Evolutionary conservation across 2,113 vertebrate species (phyloP).

Genomic region (Illadopsis cleaveri): DNA sequence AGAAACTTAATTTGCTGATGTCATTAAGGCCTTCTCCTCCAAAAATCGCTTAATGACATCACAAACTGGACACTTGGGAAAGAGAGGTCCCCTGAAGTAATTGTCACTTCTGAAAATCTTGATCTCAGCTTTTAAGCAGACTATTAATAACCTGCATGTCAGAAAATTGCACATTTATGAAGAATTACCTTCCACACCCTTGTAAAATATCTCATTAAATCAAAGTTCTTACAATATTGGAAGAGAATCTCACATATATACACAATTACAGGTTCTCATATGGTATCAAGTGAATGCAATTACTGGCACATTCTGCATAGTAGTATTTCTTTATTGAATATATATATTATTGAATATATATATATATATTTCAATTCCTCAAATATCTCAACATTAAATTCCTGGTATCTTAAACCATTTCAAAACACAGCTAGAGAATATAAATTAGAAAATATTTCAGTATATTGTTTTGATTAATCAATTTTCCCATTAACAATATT

Average conservation of each 20-base stretch:
- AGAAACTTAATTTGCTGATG: not conserved
- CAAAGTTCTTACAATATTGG: not conserved
- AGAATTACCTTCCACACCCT: not conserved
- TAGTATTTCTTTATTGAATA: not conserved
- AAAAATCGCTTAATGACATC: not conserved
- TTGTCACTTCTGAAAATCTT: not conserved
- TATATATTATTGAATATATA: not conserved
- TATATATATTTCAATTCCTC: not conserved
- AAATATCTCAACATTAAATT: not conserved
- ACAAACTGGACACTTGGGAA: not conserved
- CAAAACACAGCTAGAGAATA: not conserved
- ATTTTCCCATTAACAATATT: not conserved
- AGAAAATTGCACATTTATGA: not conserved
- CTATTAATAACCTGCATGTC: not conserved
- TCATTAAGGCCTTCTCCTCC: not conserved
- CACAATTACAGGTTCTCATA: not conserved
- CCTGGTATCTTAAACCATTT: not conserved
- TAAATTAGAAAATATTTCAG: slow-evolving; percentile 2
- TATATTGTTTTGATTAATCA: not conserved
- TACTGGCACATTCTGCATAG: not conserved
- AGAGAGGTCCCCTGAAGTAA: not conserved
- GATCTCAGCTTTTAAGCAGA: not conserved
- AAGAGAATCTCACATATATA: not conserved
- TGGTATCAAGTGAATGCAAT: not conserved
- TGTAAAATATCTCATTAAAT: not conserved